Percentiles rank a stretch among this genome's conserved stretches.
These are phyloP conservation scores for Gnatocerus cornutus DNA, from an alignment of 2,888 invertebrate species.

Conservation along the genomic window DNA sequence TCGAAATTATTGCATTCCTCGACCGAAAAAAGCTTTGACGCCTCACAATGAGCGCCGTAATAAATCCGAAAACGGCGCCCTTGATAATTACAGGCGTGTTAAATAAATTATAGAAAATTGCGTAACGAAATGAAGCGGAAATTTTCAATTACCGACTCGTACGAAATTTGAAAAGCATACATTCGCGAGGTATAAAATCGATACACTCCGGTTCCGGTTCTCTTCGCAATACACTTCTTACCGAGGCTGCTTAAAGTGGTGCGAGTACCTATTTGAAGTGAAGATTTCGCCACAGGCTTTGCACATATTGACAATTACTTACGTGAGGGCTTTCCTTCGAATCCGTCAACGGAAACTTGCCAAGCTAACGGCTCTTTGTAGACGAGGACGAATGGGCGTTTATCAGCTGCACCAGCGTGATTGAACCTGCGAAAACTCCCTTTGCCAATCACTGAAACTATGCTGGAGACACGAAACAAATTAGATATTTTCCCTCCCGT, in stretches of 20 bases:
- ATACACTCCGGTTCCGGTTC: conserved; percentile 44
- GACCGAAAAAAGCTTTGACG: conserved; percentile 35
- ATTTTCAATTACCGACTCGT: conserved; percentile 44
- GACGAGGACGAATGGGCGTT: conserved; percentile 30
- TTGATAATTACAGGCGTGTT: conserved; percentile 40
- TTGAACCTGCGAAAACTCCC: too few species aligned
- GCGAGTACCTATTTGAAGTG: conserved; percentile 44
- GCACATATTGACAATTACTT: conserved; percentile 47
- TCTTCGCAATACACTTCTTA: conserved; percentile 42
- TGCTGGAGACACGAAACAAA: too few species aligned
- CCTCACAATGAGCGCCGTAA: conserved; percentile 18
- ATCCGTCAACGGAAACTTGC: conserved; percentile 45
- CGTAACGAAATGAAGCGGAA: conserved; percentile 41
- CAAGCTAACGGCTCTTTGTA: conserved; percentile 41
- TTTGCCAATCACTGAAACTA: too few species aligned
- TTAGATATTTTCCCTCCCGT: conserved; percentile 51
- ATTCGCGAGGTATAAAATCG: conserved; percentile 45
- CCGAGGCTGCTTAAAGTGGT: conserved; percentile 35
- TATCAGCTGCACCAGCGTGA: conserved; percentile 33
- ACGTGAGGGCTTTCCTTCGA: conserved; percentile 35
- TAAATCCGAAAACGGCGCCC: conserved; percentile 31
- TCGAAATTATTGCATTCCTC: conserved; percentile 30
- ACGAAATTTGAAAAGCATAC: conserved; percentile 41
- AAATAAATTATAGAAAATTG: conserved; percentile 43
- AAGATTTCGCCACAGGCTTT: conserved; percentile 45